These are phyloP conservation scores for Etia nguti DNA, from an alignment of 2,113 vertebrate genomes.

Conservation along the genomic window DNA sequence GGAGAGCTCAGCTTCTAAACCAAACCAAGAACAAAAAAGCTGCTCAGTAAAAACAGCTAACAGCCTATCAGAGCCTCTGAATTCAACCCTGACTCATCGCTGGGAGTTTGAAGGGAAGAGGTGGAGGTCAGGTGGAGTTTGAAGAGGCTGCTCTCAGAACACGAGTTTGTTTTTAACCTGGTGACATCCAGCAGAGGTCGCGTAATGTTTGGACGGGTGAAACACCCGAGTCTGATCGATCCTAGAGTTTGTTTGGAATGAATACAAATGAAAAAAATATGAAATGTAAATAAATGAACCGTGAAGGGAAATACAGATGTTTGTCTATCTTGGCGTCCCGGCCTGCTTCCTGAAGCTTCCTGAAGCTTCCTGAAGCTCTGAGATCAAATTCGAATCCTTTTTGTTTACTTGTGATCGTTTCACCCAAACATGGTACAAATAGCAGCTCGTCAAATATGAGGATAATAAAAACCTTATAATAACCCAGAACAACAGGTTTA, in stretches of 20 bases:
- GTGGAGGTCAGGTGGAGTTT: background rate
- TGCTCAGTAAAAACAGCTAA: background rate
- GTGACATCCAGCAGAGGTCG: background rate
- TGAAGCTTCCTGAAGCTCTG: background rate
- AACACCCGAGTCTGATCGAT: background rate
- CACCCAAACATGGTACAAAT: background rate
- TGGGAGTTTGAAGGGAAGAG: background rate
- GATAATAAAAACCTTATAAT: background rate
- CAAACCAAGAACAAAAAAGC: background rate
- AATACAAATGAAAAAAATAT: background rate
- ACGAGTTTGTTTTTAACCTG: background rate
- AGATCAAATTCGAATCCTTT: accelerated
- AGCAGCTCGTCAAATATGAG: background rate
- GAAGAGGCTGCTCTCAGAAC: background rate
- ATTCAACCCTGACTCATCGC: background rate
- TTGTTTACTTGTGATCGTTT: background rate
- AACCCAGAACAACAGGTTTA: background rate
- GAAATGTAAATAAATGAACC: background rate
- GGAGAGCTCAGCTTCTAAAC: background rate
- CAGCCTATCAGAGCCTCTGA: background rate
- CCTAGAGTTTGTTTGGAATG: background rate
- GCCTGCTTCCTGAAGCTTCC: background rate
- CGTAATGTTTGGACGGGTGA: background rate
- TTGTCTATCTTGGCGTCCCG: accelerated
- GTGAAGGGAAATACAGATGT: background rate